Percentiles rank a stretch among this genome's conserved stretches.
These are phyloP conservation scores for Dryobota labecula DNA, from an alignment of 2,888 invertebrate genomes.

Conservation along the genomic window DNA sequence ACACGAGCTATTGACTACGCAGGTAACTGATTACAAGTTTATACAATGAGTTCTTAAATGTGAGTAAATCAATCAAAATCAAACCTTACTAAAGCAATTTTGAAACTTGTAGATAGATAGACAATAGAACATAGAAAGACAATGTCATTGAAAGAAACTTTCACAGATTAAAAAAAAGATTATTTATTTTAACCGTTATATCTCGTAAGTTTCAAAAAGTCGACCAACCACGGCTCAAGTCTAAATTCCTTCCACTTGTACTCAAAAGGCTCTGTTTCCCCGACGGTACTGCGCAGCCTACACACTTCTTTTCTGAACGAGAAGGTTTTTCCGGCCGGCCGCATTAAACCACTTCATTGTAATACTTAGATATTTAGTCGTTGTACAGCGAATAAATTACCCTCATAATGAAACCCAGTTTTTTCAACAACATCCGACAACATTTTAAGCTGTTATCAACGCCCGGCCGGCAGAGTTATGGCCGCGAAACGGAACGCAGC, in stretches of 20 bases:
- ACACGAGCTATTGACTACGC: not conserved
- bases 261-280: not conserved
- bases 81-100: not conserved
- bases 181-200: too few species aligned
- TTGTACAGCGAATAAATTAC: constrained; percentile 80
- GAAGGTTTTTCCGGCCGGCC: constrained; percentile 70
- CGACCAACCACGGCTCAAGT: not conserved
- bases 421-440: constrained; percentile 76
- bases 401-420: constrained; percentile 77
- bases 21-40: not conserved
- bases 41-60: not conserved
- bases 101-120: not conserved
- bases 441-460: constrained; percentile 82
- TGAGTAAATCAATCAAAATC: not conserved
- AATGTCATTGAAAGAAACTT: not conserved
- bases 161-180: too few species aligned
- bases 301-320: constrained; percentile 74
- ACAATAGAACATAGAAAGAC: not conserved
- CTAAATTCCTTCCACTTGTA: not conserved
- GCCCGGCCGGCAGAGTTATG: constrained; percentile 78
- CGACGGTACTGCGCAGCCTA: constrained; percentile 62
- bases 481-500: constrained; percentile 57
- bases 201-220: not conserved
- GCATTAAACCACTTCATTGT: constrained; percentile 83
- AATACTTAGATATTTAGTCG: constrained; percentile 84